Evolutionary conservation across 2,888 invertebrate genomes (phyloP).

Genomic region (Drosophila ezoana): DNA sequence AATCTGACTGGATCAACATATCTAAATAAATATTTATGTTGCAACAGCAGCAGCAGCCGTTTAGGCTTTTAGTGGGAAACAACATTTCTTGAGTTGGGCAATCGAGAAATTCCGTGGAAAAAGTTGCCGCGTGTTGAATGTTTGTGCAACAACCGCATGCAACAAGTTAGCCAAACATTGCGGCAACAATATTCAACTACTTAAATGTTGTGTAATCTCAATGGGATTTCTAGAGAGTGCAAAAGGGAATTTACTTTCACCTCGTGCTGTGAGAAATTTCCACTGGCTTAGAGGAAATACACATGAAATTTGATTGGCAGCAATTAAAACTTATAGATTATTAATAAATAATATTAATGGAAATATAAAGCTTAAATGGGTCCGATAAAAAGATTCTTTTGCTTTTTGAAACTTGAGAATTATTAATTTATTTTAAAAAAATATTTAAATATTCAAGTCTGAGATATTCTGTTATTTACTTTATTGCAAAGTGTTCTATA

Average conservation of each 20-base stretch:
- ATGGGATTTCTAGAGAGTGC: slow-evolving; percentile 17
- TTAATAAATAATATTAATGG: no score
- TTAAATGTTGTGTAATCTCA: slow-evolving; percentile 37
- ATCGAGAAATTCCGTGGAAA: slow-evolving; percentile 58
- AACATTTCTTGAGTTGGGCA: slow-evolving; percentile 9
- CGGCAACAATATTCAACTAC: slow-evolving; percentile 7
- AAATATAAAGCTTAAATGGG: no score
- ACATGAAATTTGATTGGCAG: neutral
- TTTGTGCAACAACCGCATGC: slow-evolving; percentile 49
- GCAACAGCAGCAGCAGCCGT: slow-evolving; percentile 56
- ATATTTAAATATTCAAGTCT: no score
- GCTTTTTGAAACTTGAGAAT: no score
- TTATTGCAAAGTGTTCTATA: neutral
- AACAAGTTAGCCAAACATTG: slow-evolving; percentile 56
- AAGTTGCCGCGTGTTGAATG: slow-evolving; percentile 10
- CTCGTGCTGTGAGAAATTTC: neutral
- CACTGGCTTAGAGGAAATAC: slow-evolving; percentile 5
- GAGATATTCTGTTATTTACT: neutral
- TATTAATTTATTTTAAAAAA: no score
- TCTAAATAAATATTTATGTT: slow-evolving; percentile 75
- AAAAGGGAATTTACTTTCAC: neutral
- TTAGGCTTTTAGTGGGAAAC: slow-evolving; percentile 74
- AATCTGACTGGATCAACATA: slow-evolving; percentile 71
- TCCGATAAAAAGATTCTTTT: no score
- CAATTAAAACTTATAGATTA: neutral